Evolutionary conservation across 1,140 invertebrate genomes (phyloP).

Genomic region (Solenopsis invicta): DNA sequence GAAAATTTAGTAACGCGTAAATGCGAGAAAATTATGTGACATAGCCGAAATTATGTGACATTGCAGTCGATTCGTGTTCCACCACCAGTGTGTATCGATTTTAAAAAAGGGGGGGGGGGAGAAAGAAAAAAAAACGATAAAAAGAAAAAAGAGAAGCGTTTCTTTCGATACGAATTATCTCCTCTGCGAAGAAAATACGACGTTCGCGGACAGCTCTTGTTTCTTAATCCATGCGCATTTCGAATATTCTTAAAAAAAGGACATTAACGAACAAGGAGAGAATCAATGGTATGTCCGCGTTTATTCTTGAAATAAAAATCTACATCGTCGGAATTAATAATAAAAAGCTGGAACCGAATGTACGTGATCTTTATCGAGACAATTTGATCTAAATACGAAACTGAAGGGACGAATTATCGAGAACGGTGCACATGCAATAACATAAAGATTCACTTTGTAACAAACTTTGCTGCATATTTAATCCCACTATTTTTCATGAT

Average conservation of each 20-base stretch:
- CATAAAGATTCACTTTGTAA: conserved; percentile 38
- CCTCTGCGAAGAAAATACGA: conserved; percentile 19
- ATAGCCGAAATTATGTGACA: conserved; percentile 34
- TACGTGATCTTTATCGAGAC: conserved; percentile 9
- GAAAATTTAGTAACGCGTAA: conserved; percentile 69
- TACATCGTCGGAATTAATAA: conserved; percentile 42
- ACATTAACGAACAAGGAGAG: conserved; percentile 42
- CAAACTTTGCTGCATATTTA: conserved; percentile 42
- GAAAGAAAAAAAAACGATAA: conserved; percentile 11
- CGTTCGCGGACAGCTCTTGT: conserved; percentile 57
- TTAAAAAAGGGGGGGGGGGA: not conserved
- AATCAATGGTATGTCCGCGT: conserved; percentile 54
- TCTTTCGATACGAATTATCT: conserved; percentile 50
- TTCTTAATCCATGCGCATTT: conserved; percentile 46
- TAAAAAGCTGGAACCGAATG: not conserved
- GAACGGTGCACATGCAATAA: conserved; percentile 29
- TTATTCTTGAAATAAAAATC: conserved; percentile 58
- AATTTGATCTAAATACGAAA: conserved; percentile 17
- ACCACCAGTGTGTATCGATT: conserved; percentile 59
- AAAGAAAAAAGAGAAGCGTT: conserved; percentile 3
- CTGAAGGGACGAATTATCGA: conserved; percentile 1
- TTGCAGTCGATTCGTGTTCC: conserved; percentile 66
- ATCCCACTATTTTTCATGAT: conserved; percentile 54
- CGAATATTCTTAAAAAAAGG: conserved; percentile 28
- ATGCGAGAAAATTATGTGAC: conserved; percentile 55